Percentiles rank a stretch among this genome's conserved stretches.
These are phyloP conservation scores for Eutrigla gurnardus DNA, from an alignment of 2,797 vertebrate genomes.

Conservation along the genomic window DNA sequence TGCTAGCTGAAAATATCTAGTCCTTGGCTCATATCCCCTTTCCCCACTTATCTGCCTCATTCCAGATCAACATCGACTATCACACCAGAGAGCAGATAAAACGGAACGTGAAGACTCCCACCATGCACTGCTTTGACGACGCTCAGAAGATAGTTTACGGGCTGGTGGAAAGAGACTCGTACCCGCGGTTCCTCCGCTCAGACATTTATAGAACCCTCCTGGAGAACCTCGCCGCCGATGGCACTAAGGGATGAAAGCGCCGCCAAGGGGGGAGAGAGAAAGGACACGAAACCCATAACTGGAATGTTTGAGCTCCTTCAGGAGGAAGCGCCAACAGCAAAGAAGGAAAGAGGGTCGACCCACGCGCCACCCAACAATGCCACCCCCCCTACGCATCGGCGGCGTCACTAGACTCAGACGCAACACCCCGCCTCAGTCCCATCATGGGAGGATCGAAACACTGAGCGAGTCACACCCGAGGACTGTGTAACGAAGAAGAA, in stretches of 20 bases:
- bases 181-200: conserved; percentile 88
- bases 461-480: conserved; percentile 25
- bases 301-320: conserved; percentile 72
- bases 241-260: conserved; percentile 72
- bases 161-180: conserved; percentile 92
- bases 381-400: not conserved
- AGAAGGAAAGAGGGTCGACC: conserved; percentile 46
- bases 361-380: not conserved
- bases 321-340: conserved; percentile 47
- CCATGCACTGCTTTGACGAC: conserved; percentile 87
- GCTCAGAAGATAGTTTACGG: conserved; percentile 89
- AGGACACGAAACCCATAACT: conserved; percentile 67
- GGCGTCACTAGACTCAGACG: conserved; percentile 3
- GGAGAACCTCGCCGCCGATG: conserved; percentile 79
- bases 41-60: conserved; percentile 61
- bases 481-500: conserved; percentile 12
- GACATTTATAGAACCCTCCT: conserved; percentile 88
- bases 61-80: conserved; percentile 92
- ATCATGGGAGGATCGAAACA: conserved; percentile 15
- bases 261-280: not conserved
- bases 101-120: conserved; percentile 85
- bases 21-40: conserved; percentile 49
- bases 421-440: not conserved
- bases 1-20: conserved; percentile 27
- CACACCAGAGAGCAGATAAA: conserved; percentile 85